A percentile compares a stretch with the other conserved stretches of the same genome.
Evolutionary conservation across 2,797 vertebrate genomes (phyloP).

Genomic region (Peromyscus eremicus): DNA sequence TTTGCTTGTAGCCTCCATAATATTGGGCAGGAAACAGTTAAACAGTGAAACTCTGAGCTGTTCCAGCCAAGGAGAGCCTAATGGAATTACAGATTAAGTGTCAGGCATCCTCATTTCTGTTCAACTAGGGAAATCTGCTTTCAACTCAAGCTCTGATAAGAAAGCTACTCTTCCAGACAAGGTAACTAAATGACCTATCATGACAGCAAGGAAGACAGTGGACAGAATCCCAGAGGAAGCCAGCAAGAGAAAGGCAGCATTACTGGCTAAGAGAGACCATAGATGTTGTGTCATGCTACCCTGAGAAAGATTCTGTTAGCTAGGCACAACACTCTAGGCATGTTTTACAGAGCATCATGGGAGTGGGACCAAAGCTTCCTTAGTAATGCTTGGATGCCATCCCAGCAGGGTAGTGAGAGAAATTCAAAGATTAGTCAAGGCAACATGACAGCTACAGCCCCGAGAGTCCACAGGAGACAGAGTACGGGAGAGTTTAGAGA

Average conservation of each 20-base stretch:
- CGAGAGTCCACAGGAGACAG: not conserved
- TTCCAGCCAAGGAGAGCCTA: not conserved
- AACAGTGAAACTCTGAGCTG: not conserved
- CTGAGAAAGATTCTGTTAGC: not conserved
- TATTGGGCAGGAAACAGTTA: not conserved
- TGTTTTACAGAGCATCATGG: not conserved
- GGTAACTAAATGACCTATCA: slow-evolving; percentile 23
- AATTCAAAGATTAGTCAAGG: not conserved
- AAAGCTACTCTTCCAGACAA: slow-evolving; percentile 35
- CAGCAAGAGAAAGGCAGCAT: not conserved
- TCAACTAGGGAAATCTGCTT: slow-evolving; percentile 44
- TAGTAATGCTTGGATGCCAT: not conserved
- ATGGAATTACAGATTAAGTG: not conserved
- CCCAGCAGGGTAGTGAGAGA: not conserved
- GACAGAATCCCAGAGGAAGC: not conserved
- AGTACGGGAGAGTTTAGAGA: not conserved
- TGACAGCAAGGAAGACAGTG: not conserved
- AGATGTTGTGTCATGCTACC: accelerated
- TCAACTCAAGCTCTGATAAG: slow-evolving; percentile 33
- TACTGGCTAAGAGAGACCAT: not conserved
- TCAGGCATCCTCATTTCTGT: slow-evolving; percentile 25
- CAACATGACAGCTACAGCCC: not conserved
- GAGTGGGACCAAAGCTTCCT: not conserved
- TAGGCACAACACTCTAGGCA: not conserved
- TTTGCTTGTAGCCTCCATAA: not conserved